These are phyloP conservation scores for Mythimna albipuncta DNA, from an alignment of 2,888 invertebrate species.

Conservation along the genomic window DNA sequence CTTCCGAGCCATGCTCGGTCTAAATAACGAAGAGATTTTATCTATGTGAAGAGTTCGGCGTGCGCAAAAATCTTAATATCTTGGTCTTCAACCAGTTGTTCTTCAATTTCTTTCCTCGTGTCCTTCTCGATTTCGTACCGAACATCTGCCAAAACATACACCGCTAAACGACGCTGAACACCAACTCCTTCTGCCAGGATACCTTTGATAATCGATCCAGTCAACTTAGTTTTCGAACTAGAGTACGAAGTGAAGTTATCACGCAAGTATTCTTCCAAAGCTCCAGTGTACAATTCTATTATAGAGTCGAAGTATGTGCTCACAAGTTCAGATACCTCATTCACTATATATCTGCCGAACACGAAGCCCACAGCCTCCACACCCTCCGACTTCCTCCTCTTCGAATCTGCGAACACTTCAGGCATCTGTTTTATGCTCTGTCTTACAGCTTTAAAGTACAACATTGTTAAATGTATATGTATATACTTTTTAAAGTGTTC, in stretches of 20 bases:
- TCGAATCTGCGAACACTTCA: conserved; percentile 67
- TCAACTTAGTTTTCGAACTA: conserved; percentile 22
- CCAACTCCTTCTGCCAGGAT: conserved; percentile 45
- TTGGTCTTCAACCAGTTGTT: conserved; percentile 13
- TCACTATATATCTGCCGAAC: conserved; percentile 73
- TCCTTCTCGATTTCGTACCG: conserved; percentile 10
- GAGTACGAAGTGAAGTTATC: conserved; percentile 26
- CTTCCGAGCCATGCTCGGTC: not conserved
- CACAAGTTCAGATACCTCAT: conserved; percentile 69
- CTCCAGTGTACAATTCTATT: conserved; percentile 68
- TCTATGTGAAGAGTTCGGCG: conserved; percentile 7
- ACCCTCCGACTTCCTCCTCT: conserved; percentile 64
- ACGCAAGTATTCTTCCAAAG: conserved; percentile 63
- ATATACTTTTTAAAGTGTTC: conserved; percentile 70
- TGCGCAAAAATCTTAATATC: conserved; percentile 26
- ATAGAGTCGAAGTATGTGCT: conserved; percentile 73
- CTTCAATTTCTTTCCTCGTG: conserved; percentile 29
- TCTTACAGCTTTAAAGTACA: conserved; percentile 75
- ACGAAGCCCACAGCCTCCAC: conserved; percentile 71
- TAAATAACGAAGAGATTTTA: not conserved
- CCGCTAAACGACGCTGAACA: conserved; percentile 51
- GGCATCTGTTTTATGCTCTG: conserved; percentile 69
- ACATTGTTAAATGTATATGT: conserved; percentile 74
- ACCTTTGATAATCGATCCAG: conserved; percentile 38
- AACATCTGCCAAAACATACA: conserved; percentile 30